Percentiles rank a stretch among this genome's conserved stretches.
These are phyloP conservation scores for Atherinosoma microstoma DNA, from an alignment of 2,797 vertebrate genomes.

Conservation along the genomic window DNA sequence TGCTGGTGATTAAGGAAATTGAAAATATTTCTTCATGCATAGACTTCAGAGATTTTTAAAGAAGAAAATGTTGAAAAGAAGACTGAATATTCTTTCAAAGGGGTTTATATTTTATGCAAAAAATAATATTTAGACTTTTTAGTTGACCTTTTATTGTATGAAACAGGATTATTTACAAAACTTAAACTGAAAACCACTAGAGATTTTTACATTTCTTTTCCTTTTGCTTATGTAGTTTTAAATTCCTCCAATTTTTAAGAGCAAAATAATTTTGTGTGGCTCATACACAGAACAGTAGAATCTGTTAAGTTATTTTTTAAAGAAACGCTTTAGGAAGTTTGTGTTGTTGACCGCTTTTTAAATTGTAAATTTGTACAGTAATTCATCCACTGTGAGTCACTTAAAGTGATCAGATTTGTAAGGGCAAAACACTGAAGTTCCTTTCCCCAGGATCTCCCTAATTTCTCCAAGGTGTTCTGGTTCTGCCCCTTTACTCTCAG, in stretches of 20 bases:
- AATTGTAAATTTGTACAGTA: neutral
- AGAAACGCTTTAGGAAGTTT: neutral
- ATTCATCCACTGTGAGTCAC: neutral
- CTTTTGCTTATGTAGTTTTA: neutral
- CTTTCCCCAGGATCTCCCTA: neutral
- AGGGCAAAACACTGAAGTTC: neutral
- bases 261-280: neutral
- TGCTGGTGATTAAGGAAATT: slow-evolving; percentile 61
- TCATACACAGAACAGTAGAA: slow-evolving; percentile 16
- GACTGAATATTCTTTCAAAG: slow-evolving; percentile 27
- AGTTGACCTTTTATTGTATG: slow-evolving; percentile 20
- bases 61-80: slow-evolving; percentile 30
- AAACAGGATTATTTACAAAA: slow-evolving; percentile 29
- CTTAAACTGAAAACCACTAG: slow-evolving; percentile 19
- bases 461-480: neutral
- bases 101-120: slow-evolving; percentile 4
- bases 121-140: slow-evolving; percentile 18
- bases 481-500: slow-evolving; percentile 9
- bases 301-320: neutral
- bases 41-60: slow-evolving; percentile 31
- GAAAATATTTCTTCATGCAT: slow-evolving; percentile 37
- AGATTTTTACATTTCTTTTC: slow-evolving; percentile 4
- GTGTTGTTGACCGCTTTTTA: neutral
- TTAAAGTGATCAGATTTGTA: neutral
- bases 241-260: slow-evolving; percentile 4